These are phyloP conservation scores for Teleogryllus occipitalis DNA, from an alignment of 1,140 invertebrate species.

Conservation along the genomic window DNA sequence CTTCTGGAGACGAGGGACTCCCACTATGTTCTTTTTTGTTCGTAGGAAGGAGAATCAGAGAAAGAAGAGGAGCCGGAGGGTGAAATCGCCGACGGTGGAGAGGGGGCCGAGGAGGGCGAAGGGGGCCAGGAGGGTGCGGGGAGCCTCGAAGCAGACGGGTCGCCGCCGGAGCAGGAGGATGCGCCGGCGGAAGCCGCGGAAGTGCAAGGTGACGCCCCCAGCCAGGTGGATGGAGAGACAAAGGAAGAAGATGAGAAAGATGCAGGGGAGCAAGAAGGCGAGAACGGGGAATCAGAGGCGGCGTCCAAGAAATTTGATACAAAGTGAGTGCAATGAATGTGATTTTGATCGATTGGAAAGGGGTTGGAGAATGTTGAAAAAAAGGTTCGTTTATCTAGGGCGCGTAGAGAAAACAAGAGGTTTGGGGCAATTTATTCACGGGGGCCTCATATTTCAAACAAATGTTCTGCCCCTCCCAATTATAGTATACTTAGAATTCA, in stretches of 20 bases:
- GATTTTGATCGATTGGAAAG: not conserved
- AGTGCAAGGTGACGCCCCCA: not conserved
- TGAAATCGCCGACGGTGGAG: not conserved
- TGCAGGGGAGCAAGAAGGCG: not conserved
- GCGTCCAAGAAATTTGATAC: not conserved
- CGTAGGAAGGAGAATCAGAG: slow-evolving; percentile 9
- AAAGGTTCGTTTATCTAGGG: not conserved
- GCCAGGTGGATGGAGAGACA: not conserved
- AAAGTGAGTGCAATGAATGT: not conserved
- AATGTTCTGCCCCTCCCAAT: too few relatives aligned
- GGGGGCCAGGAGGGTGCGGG: not conserved
- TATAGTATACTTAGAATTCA: too few relatives aligned
- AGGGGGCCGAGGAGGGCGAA: not conserved
- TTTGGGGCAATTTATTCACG: too few relatives aligned
- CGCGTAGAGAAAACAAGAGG: not conserved
- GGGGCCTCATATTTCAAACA: too few relatives aligned
- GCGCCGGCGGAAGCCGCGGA: not conserved
- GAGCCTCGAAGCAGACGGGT: not conserved
- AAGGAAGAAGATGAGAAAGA: slow-evolving; percentile 3
- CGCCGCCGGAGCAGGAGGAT: not conserved
- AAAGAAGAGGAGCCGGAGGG: slow-evolving; percentile 6
- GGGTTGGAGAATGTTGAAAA: not conserved
- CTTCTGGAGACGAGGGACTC: too few relatives aligned
- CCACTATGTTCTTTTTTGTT: too few relatives aligned
- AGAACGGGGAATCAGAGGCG: not conserved